Base-by-base conservation (phyloP, 2,113 vertebrate genomes). In the Siphamia tubifer region DNA sequence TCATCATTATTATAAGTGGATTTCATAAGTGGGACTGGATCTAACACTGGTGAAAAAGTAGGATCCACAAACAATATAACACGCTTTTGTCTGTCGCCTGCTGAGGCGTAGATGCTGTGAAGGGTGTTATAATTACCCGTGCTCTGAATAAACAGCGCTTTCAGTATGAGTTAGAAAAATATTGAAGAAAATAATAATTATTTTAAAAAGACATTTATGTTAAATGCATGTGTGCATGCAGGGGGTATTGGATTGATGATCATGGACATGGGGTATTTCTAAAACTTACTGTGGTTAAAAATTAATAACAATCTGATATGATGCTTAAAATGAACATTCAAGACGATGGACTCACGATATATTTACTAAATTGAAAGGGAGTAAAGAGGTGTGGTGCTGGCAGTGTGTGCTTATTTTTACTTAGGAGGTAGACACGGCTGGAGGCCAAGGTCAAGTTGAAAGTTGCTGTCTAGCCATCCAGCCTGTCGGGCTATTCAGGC, bases 371-470 rank as follows among this genome's bases (percentile, higher is more conserved):
- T 42, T 65, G 78, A 47, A 83, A 84, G 74, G 65, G 51, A 67
- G 53, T 82, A 78, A 82, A 74, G 55, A 90, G 77, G 77, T 74
- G 84, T 79, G 15, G 53, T 36, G 72, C 76, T 77, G 87, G 80
- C 90, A 83, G 87, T 57, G 72, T 77, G 71, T 68, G 45, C 5
- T 12, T 49, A 52, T 51, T 80, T 91, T 95, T 91, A 91, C 90
- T 86, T 90, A 87, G 67, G 77, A 89, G 89, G 91, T 90, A 91
- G 94, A 93, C 94, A 49, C 89, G 89, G 92, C 91, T 94, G 82
- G 94, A 96, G 95, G 95, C 95, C 96, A 98, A 97, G 96, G 96
- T 98, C 96, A 98, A 98, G 96, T 96, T 96, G 94, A 98, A 98
- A 95, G 95, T 84, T 94, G 88, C 87, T 88, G 94, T 93, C 94